These are phyloP conservation scores for Ammospiza caudacuta DNA, from an alignment of 2,113 vertebrate genomes.

Conservation along the genomic window DNA sequence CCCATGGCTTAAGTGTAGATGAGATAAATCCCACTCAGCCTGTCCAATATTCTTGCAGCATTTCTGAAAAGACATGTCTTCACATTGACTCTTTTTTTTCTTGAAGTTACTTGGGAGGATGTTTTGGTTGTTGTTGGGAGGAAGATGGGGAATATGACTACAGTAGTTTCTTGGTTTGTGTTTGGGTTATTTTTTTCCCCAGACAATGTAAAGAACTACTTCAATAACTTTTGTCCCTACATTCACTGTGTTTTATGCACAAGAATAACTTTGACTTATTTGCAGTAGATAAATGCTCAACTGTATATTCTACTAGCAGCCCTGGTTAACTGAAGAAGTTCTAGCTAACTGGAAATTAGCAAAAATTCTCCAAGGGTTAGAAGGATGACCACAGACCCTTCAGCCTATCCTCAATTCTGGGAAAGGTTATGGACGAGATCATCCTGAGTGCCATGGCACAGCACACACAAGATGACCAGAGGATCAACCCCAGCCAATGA, in stretches of 20 bases:
- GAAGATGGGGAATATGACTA: neutral
- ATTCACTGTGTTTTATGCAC: neutral
- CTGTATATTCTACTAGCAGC: neutral
- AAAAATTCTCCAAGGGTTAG: neutral
- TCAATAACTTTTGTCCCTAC: neutral
- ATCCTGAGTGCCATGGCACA: neutral
- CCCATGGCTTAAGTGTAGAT: neutral
- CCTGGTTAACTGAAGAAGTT: neutral
- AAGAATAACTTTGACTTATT: neutral
- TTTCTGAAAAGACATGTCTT: neutral
- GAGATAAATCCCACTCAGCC: neutral
- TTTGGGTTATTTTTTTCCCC: neutral
- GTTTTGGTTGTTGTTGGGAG: neutral
- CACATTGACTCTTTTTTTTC: neutral
- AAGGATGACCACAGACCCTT: neutral
- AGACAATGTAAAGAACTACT: neutral
- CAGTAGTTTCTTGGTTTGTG: neutral
- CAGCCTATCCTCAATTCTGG: neutral
- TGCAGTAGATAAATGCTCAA: neutral
- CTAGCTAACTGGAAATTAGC: neutral
- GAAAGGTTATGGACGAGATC: neutral
- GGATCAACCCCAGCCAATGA: neutral
- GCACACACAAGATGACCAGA: neutral
- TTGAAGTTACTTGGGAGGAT: neutral
- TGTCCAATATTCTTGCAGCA: neutral